Percentiles rank a stretch among this genome's conserved stretches.
Conservation (phyloP, 2,113 vertebrate genomes). For the Myocastor coypus region DNA sequence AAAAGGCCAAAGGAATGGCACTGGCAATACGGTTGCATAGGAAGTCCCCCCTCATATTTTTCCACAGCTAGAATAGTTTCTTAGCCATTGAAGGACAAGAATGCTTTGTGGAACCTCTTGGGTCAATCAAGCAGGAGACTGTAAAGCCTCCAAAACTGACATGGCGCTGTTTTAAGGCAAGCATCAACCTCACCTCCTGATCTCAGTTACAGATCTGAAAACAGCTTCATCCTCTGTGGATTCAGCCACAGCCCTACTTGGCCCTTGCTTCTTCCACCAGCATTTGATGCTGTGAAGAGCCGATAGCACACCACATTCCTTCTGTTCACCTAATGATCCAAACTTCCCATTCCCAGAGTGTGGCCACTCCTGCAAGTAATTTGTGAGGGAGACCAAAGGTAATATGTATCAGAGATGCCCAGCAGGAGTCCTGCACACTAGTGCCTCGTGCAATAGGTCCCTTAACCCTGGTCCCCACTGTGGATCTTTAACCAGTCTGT, state of each 20-base stretch:
- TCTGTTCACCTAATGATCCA: not conserved
- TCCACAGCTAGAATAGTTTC: not conserved
- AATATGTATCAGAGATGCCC: not conserved
- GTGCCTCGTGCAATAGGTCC: not conserved
- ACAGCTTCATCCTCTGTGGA: not conserved
- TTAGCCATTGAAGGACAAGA: not conserved
- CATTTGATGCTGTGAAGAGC: not conserved
- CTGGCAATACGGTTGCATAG: not conserved
- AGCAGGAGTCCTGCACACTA: not conserved
- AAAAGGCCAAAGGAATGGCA: not conserved
- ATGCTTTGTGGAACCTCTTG: not conserved
- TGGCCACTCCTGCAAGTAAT: not conserved
- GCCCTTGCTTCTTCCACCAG: not conserved
- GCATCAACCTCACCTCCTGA: not conserved
- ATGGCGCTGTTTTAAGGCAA: not conserved
- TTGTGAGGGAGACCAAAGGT: not conserved
- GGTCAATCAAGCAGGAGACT: not conserved
- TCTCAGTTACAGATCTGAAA: no score
- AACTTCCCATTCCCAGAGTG: not conserved
- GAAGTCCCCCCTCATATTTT: not conserved
- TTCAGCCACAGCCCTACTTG: not conserved
- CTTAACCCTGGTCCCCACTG: not conserved
- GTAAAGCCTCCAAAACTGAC: not conserved
- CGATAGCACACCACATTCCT: not conserved
- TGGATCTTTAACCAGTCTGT: not conserved